Evolutionary conservation across 2,113 vertebrate species (phyloP).

Genomic region (Chauna torquata): DNA sequence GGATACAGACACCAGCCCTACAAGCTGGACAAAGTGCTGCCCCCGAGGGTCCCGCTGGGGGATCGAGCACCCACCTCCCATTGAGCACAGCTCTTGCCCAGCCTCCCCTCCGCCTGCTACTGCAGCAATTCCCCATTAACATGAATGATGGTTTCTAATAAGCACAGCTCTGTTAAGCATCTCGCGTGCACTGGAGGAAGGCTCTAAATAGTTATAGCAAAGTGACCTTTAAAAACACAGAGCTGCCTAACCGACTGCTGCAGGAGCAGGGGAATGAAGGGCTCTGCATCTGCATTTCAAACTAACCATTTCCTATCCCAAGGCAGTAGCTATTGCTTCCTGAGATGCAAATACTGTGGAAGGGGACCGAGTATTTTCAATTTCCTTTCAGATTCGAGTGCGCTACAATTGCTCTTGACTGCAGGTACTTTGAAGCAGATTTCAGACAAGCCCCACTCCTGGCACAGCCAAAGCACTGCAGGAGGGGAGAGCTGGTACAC

Average conservation of each 20-base stretch:
- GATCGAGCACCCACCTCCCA: background rate
- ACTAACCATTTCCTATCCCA: background rate
- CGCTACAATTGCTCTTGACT: background rate
- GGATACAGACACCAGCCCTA: background rate
- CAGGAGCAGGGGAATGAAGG: background rate
- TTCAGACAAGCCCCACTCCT: background rate
- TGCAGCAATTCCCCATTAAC: background rate
- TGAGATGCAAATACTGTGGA: background rate
- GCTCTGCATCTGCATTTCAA: background rate
- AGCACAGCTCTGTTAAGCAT: background rate
- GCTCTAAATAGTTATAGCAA: background rate
- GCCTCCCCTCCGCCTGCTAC: background rate
- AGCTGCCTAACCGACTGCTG: background rate
- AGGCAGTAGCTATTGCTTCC: background rate
- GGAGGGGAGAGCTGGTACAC: slow-evolving; percentile 12
- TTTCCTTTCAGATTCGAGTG: background rate
- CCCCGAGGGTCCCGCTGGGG: accelerated
- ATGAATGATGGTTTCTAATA: background rate
- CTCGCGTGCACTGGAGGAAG: background rate
- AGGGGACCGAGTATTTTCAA: background rate
- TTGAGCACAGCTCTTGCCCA: accelerated
- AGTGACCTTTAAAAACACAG: background rate
- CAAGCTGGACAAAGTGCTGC: background rate
- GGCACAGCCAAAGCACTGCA: slow-evolving; percentile 21
- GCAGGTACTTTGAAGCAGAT: background rate